Conservation (phyloP, 2,888 invertebrate genomes). For the Archips xylosteana region DNA sequence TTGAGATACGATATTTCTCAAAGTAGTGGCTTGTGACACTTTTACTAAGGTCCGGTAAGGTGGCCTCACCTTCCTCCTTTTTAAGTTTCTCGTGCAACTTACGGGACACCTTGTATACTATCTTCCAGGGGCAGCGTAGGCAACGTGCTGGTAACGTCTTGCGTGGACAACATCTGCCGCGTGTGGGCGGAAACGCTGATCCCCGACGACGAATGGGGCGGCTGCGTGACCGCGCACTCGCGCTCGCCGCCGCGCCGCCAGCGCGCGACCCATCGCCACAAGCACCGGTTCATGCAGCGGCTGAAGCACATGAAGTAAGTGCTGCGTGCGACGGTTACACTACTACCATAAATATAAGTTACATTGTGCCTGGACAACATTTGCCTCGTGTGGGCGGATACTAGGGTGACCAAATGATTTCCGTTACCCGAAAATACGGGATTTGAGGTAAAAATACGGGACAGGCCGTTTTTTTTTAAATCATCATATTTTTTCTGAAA, state of each 20-base stretch:
- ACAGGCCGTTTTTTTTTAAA: too few species aligned
- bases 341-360: constrained; percentile 75
- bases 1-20: too few species aligned
- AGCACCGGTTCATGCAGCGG: constrained; percentile 98
- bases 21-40: too few species aligned
- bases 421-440: too few species aligned
- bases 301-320: constrained; percentile 98
- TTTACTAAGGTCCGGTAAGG: too few species aligned
- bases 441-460: too few species aligned
- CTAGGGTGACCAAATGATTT: too few species aligned
- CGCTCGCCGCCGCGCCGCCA: constrained; percentile 88
- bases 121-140: constrained; percentile 95
- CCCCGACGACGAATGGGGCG: constrained; percentile 95
- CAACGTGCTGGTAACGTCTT: constrained; percentile 99
- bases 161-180: constrained; percentile 99
- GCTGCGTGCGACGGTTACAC: not conserved
- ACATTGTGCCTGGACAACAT: constrained; percentile 99
- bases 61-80: too few species aligned
- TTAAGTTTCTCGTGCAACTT: too few species aligned
- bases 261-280: constrained; percentile 95
- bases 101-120: constrained; percentile 39
- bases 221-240: constrained; percentile 84
- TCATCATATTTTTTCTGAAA: too few species aligned
- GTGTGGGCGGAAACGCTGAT: constrained; percentile 99
- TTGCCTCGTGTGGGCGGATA: constrained; percentile 99